Evolutionary conservation across 2,113 vertebrate genomes (phyloP).

Genomic region (Python bivittatus): DNA sequence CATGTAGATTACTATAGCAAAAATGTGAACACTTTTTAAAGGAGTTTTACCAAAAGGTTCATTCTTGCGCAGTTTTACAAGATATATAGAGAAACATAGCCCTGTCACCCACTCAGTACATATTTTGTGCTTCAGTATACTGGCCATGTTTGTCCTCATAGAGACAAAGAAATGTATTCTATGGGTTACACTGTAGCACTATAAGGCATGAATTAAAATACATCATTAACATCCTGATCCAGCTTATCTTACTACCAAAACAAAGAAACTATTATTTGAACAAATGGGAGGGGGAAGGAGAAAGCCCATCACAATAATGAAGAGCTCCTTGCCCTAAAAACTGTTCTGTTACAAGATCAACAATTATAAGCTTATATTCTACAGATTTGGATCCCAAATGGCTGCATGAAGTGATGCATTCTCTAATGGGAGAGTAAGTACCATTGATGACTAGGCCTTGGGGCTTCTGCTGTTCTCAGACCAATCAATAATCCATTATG

Average conservation of each 20-base stretch:
- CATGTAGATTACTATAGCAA: background rate
- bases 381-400: slow-evolving; percentile 68
- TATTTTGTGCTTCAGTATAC: slow-evolving; percentile 52
- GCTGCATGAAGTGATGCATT: slow-evolving; percentile 86
- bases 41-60: background rate
- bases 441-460: slow-evolving; percentile 79
- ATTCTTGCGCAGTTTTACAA: slow-evolving; percentile 20
- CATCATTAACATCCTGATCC: slow-evolving; percentile 74
- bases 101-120: slow-evolving; percentile 67
- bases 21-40: slow-evolving; percentile 23
- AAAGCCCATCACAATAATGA: slow-evolving; percentile 65
- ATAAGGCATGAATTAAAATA: slow-evolving; percentile 70
- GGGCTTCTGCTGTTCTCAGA: slow-evolving; percentile 81
- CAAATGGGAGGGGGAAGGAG: slow-evolving; percentile 63
- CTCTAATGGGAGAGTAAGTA: slow-evolving; percentile 79
- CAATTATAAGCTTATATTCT: slow-evolving; percentile 73
- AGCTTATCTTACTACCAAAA: slow-evolving; percentile 70
- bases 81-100: slow-evolving; percentile 49
- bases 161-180: slow-evolving; percentile 67
- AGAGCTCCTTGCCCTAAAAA: slow-evolving; percentile 73
- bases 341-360: slow-evolving; percentile 61
- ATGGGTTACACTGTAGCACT: slow-evolving; percentile 68
- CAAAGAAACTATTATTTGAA: slow-evolving; percentile 72
- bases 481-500: slow-evolving; percentile 96
- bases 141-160: slow-evolving; percentile 59